Base-by-base conservation (phyloP, 1,140 invertebrate species). In the Lethocerus indicus region DNA sequence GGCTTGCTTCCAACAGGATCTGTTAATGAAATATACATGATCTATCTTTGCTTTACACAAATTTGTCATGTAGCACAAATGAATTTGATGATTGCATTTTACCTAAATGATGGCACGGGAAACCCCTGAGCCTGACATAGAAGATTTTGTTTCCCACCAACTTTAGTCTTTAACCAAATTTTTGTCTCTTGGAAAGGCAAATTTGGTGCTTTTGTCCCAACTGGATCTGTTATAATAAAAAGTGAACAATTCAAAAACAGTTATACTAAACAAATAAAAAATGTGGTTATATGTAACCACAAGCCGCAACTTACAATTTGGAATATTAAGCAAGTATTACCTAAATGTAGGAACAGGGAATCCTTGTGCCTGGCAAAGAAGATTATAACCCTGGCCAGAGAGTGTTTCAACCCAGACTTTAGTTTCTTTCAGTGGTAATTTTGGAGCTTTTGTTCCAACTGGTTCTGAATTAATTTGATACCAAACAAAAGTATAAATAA, bases 321-420 rank as follows among this genome's bases (percentile, higher is more conserved):
- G 25, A 43, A 43, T 23, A n/a, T n/a, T 35, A 36, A 40, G 20
- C 2, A 42, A 46, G 23, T 6, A 27, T 56, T 69, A 71, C 71
- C 69, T 71, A 64, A 71, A 70, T 41, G 56, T 55, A 24, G 70
- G 68, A 27, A 66, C 58, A 23, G 74, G 74, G 60, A 64, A 73
- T 0, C 67, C 69, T 56, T 76, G 74, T 20, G 71, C 73, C 44
- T 69, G 82, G 67, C 87, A 90, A 18, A 85, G 71, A 47, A 91
- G 64, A 23, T 40, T 42, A 26, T 29, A 42, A 48, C 40, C 21
- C 0, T 14, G 35, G 27, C 20, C 16, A 16, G 7, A 46, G 14
- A 18, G 20, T 21, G 18, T n/a, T 32, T 35, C 43, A 13, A 45
- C 27, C 47, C 25, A 50, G 14, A 43, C 39, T 23, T 26, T 40